Evolutionary conservation across 2,888 invertebrate species (phyloP), one percentile per base, ranked within the genome.

Genomic region (Apamea epomidion): DNA sequence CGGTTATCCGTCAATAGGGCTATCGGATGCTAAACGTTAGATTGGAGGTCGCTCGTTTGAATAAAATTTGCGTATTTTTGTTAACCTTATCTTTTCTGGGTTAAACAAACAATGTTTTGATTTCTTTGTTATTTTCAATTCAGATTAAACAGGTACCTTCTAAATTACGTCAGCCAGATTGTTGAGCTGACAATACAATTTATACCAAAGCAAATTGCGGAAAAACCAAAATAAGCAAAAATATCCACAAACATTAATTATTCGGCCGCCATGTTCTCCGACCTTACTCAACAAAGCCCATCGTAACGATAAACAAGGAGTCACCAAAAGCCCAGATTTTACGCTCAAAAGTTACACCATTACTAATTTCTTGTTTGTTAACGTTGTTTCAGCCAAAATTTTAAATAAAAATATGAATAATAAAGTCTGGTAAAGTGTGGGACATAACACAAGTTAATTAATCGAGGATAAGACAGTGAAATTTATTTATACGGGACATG

Each of bases 401-500:
- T 89, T 86, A 87, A 90, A 89, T 80, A 90, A 91, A 91, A 91
- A 90, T 89, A 89, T 91, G 89, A 90, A 89, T 88, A 89, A 88
- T 91, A 91, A 89, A 91, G 81, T 84, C 78, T 86, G 83, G 83
- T 83, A 86, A 81, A 89, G 90, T 86, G 87, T 91, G 87, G 87
- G 90, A 60, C 81, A 74, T 75, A 81, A 80, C 91, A 91, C 90
- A 91, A 91, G 92, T 93, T 93, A 93, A 94, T 93, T 93, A 94
- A 93, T 92, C 88, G 90, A 78, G 88, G 86, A 82, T 89, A 89
- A 91, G 91, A 91, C 91, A 89, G 89, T 90, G 91, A 91, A 92
- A 93, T 92, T 93, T 92, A 93, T 93, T 93, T 93, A 92, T 90
- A 80, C 85, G 74, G 82, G 75, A 76, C 78, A 78, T 78, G 74